Evolutionary conservation across 92 coral and sea anemone genomes (phyloP).

Genomic region (Umimayanthus kanabou): DNA sequence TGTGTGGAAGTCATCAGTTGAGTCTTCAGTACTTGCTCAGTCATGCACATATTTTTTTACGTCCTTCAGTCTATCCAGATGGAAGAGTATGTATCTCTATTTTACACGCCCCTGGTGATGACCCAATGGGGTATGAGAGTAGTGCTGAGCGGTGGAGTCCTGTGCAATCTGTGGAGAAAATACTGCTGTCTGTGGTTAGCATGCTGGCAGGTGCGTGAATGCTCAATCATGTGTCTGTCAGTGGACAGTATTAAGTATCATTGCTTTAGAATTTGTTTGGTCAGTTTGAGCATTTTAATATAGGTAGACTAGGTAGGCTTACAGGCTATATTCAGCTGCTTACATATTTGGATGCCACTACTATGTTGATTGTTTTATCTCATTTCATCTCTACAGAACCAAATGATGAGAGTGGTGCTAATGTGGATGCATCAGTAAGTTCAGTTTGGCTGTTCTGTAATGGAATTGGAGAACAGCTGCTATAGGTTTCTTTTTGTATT

Average conservation of each 20-base stretch:
- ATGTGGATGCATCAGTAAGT: constrained; percentile 97
- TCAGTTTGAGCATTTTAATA: no score
- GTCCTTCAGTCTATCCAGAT: constrained; percentile 57
- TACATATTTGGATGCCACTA: not conserved
- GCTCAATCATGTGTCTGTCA: not conserved
- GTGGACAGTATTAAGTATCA: not conserved
- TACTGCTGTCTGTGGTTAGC: constrained; percentile 94
- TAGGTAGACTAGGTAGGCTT: no score
- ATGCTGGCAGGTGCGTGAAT: constrained; percentile 88
- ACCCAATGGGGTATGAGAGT: constrained; percentile 99
- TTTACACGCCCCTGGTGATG: constrained; percentile 99
- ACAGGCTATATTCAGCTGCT: not conserved
- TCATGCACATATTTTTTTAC: no score
- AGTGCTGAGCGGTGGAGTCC: constrained; percentile 99
- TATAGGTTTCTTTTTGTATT: not conserved
- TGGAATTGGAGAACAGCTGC: constrained; percentile 6
- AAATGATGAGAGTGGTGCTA: constrained; percentile 99
- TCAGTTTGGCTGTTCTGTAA: not conserved
- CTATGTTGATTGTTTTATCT: not conserved
- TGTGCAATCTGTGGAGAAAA: constrained; percentile 98
- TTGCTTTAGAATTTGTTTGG: no score
- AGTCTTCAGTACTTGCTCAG: no score
- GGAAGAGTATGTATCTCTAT: constrained; percentile 98
- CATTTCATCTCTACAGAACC: constrained; percentile 60
- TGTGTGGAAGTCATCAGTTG: no score